Evolutionary conservation across 2,888 invertebrate species (phyloP), one percentile per base, ranked within the genome.

Genomic region (Podabrus alpinus): DNA sequence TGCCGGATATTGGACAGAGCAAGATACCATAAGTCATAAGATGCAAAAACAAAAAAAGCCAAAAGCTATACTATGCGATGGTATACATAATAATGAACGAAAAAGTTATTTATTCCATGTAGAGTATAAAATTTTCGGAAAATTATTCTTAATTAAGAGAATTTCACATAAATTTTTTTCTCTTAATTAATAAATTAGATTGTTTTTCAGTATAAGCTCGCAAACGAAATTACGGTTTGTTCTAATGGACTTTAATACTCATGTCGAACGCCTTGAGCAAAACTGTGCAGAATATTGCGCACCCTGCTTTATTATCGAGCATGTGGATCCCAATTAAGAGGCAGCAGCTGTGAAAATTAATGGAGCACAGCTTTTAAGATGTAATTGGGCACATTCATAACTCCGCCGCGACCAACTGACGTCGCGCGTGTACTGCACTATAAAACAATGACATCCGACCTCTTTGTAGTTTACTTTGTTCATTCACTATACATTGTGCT

Each of bases 351-450:
- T 89, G 90, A 89, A 89, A 90, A 90, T 90, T 90, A 90, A 90
- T 90, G 90, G 89, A 88, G 89, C 89, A 88, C 89, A 88, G 89
- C 90, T 89, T 90, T 90, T 89, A 90, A 90, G 89, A 90, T 89
- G 90, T 90, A 90, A 90, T 90, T 90, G 90, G 89, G 88, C 87
- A 89, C 90, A 90, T 90, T 90, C 89, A 90, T 90, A 90, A 90
- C 88, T 88, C 87, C 85, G 84, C 82, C 77, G 81, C 84, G 84
- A 81, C 82, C 77, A 78, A 79, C 77, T 76, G 78, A 75, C 78
- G 76, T 77, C 77, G 78, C 79, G 76, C 77, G 75, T 74, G 75
- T 72, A 77, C 73, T 76, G 76, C 74, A 76, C 76, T 76, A 76
- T 76, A 76, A 76, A 76, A 76, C 76, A 76, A 76, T 74, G 76